A percentile compares a stretch with the other conserved stretches of the same genome.
Evolutionary conservation across 2,888 invertebrate genomes (phyloP).

Genomic region (Atherix ibis): DNA sequence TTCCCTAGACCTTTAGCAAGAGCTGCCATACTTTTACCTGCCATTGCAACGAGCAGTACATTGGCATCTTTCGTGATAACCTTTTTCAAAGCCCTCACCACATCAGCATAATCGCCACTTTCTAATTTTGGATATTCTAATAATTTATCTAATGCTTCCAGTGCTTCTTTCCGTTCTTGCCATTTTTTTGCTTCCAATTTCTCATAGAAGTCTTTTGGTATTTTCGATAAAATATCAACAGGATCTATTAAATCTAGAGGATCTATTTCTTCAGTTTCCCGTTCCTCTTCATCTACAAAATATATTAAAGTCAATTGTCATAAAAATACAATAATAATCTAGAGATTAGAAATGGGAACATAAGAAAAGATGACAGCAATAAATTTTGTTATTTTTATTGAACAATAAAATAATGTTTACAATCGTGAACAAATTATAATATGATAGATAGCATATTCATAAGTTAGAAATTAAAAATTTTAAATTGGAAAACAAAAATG

Average conservation of each 20-base stretch:
- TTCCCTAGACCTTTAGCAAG: constrained; percentile 77
- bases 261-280: constrained; percentile 50
- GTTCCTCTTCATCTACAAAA: constrained; percentile 35
- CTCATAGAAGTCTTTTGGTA: constrained; percentile 92
- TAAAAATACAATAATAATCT: constrained; percentile 1
- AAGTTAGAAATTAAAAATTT: too few species aligned
- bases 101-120: constrained; percentile 80
- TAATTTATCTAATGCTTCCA: constrained; percentile 67
- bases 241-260: constrained; percentile 83
- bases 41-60: constrained; percentile 78
- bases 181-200: constrained; percentile 90
- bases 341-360: too few species aligned
- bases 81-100: constrained; percentile 76
- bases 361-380: too few species aligned
- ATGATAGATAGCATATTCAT: too few species aligned
- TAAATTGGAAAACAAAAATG: too few species aligned
- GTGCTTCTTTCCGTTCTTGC: constrained; percentile 87
- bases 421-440: not conserved
- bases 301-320: not conserved
- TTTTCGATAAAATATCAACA: constrained; percentile 79
- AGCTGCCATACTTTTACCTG: constrained; percentile 66
- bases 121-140: constrained; percentile 73
- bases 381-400: too few species aligned
- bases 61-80: constrained; percentile 89
- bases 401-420: too few species aligned